Base-by-base conservation (phyloP, 2,113 vertebrate genomes). In the Thunnus maccoyii region DNA sequence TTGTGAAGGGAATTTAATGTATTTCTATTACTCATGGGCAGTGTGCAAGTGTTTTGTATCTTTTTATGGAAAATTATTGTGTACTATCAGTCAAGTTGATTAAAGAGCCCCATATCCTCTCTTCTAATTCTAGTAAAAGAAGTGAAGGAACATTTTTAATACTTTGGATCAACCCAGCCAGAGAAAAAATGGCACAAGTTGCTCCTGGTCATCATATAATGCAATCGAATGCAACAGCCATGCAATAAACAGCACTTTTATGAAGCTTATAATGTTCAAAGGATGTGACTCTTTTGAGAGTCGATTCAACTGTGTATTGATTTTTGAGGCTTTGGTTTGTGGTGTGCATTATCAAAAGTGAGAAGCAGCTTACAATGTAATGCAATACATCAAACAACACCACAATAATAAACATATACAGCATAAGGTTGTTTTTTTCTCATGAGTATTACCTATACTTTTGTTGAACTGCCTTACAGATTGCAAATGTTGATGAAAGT, bases 171-270 rank as follows among this genome's bases (percentile, higher is more conserved):
- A 27, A n/a, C 13, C 6, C 4, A 62, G 64, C 17, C 17, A 32
- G 27, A 47, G 22, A 2, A 57, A 63, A 51, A 36, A 9, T 58
- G 18, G 27, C 62, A 72, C 75, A 44, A 65, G 73, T 67, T 64
- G 36, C 67, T 87, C 2, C 66, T 60, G 70, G 60, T 72, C 62
- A 70, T 88, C 11, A n/a, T 46, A 54, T 55, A 72, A 76, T 63
- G 67, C 72, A 76, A 80, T 58, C 50, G 20, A 57, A 50, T 65
- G 63, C 54, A 87, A 81, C 58, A 60, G 20, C 47, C 17, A 12
- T 36, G 62, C 67, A 83, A 83, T 63, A 67, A 73, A 65, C 61
- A 58, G 11, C 27, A 74, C 47, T 20, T 57, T 57, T 44, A 63
- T 15, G 9, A 69, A 58, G 52, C 56, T 47, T n/a, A 22, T 22